phyloP scores from a whole-genome alignment of 2,113 vertebrate genomes.

The Odocoileus virginianus region DNA sequence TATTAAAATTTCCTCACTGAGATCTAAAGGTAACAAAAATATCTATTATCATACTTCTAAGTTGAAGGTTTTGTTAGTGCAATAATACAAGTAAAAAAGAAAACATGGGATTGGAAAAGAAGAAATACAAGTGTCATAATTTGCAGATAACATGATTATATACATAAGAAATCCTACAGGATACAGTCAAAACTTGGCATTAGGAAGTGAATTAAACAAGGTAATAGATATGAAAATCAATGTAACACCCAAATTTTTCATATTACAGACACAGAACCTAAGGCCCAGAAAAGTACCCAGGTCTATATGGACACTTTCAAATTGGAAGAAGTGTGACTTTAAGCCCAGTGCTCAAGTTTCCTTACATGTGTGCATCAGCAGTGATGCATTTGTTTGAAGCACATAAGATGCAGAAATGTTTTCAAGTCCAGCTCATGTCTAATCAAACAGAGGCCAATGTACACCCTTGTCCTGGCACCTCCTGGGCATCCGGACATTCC shows the following conservation, averaged over 20 bases:
- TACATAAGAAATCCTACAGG: background rate
- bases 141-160: background rate
- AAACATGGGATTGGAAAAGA: background rate
- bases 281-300: background rate
- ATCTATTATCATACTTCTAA: background rate
- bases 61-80: background rate
- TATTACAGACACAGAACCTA: background rate
- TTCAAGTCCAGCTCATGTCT: background rate
- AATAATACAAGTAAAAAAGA: background rate
- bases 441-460: background rate
- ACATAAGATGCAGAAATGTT: background rate
- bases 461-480: background rate
- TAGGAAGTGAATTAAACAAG: background rate
- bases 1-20: background rate
- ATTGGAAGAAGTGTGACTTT: background rate
- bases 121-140: background rate
- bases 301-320: background rate
- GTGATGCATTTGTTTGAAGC: background rate
- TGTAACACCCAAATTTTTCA: background rate
- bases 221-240: constrained; percentile 11
- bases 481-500: background rate
- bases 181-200: background rate
- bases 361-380: background rate
- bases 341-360: background rate
- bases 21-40: background rate